A percentile compares a stretch with the other conserved stretches of the same genome.
Conservation (phyloP, 2,888 invertebrate species). For the Trachelus troglodyta region DNA sequence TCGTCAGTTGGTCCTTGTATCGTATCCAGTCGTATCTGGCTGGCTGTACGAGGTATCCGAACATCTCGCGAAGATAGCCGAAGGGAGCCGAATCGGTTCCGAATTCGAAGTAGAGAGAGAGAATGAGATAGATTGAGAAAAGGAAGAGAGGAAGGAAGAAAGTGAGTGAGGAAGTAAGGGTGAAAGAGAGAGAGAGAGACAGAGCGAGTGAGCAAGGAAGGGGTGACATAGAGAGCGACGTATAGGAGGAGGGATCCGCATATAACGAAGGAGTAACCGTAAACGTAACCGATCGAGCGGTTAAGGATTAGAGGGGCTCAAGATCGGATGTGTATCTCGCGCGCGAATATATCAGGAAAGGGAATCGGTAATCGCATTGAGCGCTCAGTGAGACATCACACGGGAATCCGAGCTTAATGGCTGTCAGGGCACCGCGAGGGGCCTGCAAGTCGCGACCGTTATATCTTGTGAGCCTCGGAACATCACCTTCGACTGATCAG, state of each 20-base stretch:
- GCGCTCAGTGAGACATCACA: constrained; percentile 49
- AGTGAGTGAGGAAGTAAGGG: background rate
- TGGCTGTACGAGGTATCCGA: too few relatives aligned
- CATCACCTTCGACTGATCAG: constrained; percentile 2
- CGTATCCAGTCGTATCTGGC: too few relatives aligned
- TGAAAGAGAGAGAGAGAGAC: too few relatives aligned
- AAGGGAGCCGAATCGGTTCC: too few relatives aligned
- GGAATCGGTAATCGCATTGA: constrained; percentile 5
- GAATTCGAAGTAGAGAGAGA: background rate
- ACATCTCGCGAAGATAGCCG: too few relatives aligned
- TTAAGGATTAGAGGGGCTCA: constrained; percentile 18
- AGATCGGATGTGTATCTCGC: background rate
- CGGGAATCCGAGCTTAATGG: constrained; percentile 57
- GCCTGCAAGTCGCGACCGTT: constrained; percentile 30
- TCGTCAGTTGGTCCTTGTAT: too few relatives aligned
- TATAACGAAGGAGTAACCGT: constrained; percentile 33
- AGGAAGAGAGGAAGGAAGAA: too few relatives aligned
- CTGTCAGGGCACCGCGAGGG: constrained; percentile 48
- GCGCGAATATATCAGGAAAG: constrained; percentile 16
- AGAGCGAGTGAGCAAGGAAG: background rate
- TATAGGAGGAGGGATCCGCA: constrained; percentile 24
- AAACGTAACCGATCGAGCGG: constrained; percentile 42
- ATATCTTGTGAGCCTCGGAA: constrained; percentile 20
- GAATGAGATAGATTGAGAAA: background rate
- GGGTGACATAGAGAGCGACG: background rate